Base-by-base conservation (phyloP, 2,113 vertebrate species). In the Rhinoderma darwinii region DNA sequence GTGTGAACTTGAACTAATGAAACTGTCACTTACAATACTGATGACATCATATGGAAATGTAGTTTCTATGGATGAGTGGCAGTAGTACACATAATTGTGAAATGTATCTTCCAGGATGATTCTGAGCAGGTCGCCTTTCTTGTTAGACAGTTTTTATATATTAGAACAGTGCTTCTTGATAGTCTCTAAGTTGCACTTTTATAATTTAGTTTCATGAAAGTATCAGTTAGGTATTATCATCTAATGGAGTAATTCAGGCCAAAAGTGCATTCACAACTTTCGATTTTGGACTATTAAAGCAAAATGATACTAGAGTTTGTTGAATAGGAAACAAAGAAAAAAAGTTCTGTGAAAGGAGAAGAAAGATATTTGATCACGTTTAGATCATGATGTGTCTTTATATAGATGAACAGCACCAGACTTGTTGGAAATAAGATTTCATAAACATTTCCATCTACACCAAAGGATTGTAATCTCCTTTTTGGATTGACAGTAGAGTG, bases 261-360 rank as follows among this genome's bases (percentile, higher is more conserved):
- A 75, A 15, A 75, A 75, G 41, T 80, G 32, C 20, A 35, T 51
- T 77, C 74, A 47, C 32, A 56, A 32, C 50, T 32, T 14, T 2
- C 8, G 22, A 10, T 1, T 79, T 79, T 56, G 11, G 50, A 79
- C n/a, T 50, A 37, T 37, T 50, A 79, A 79, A 56, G 50, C 76
- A 39, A 79, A 56, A 56, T 37, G 30, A 80, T n/a, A 39, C 32
- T 80, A 56, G 43, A 41, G 72, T 20, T 79, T 63, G 27, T 80
- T 59, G 47, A 39, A 14, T 59, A n/a, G 20, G 35, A 59, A 35
- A 30, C 47, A 56, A 56, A 79, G 50, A 50, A 37, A 35, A 51
- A 51, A 77, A 51, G 43, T 30, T 76, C 43, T 30, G 30, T 27
- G 44, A 66, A 66, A 76, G 5, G 1, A 30, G 72, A 61, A 43